phyloP scores from a whole-genome alignment of 1,140 invertebrate genomes.

The Calliopsis andreniformis region DNA sequence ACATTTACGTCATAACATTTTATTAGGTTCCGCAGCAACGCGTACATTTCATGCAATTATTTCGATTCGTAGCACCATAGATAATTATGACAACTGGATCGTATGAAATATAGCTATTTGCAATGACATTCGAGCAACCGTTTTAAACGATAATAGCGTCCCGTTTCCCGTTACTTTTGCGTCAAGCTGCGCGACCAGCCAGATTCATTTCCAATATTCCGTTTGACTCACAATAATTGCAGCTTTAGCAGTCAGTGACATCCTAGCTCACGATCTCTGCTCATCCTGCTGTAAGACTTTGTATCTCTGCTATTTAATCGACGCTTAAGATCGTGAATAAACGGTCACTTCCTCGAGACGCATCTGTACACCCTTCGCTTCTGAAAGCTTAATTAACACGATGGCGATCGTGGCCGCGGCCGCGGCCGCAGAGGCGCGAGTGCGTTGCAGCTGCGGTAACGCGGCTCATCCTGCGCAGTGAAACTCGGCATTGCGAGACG shows the following conservation, averaged over 20 bases:
- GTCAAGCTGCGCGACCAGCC: neutral
- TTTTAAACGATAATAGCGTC: neutral
- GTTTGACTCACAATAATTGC: too few relatives aligned
- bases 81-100: neutral
- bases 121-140: neutral
- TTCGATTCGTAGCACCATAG: neutral
- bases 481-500: neutral
- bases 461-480: neutral
- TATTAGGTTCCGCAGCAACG: neutral
- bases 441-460: neutral
- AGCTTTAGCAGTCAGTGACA: too few relatives aligned
- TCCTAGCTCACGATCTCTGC: too few relatives aligned
- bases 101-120: neutral
- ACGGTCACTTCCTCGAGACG: too few relatives aligned
- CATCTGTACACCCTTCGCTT: too few relatives aligned
- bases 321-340: too few relatives aligned
- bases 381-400: too few relatives aligned
- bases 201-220: neutral
- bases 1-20: neutral
- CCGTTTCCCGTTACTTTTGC: neutral
- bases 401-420: too few relatives aligned
- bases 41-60: neutral
- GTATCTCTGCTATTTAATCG: too few relatives aligned
- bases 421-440: constrained; percentile 4
- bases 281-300: too few relatives aligned